A percentile compares a stretch with the other conserved stretches of the same genome.
Evolutionary conservation across 1,140 invertebrate species (phyloP).

Genomic region (Holotrichia oblita): DNA sequence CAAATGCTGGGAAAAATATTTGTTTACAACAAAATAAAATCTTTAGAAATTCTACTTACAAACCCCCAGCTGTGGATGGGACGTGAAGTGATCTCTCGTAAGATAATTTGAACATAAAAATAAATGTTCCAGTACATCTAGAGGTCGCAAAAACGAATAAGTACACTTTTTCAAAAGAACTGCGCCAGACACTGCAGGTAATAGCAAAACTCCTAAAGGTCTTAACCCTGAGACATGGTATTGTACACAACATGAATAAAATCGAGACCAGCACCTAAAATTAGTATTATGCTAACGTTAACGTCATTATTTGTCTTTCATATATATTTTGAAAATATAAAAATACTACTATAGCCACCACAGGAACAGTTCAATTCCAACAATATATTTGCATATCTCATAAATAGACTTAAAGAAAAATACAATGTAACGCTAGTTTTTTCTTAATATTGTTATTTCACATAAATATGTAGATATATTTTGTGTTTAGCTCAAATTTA

Average conservation of each 20-base stretch:
- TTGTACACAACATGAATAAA: constrained; percentile 92
- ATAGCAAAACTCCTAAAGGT: constrained; percentile 72
- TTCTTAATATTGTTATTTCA: too few relatives aligned
- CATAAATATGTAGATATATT: too few relatives aligned
- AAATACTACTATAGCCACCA: too few relatives aligned
- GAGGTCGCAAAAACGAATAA: constrained; percentile 76
- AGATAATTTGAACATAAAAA: constrained; percentile 69
- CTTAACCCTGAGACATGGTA: constrained; percentile 81
- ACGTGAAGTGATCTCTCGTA: constrained; percentile 54
- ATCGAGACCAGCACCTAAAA: constrained; percentile 84
- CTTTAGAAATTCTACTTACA: constrained; percentile 48
- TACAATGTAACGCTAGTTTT: too few relatives aligned
- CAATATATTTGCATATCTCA: too few relatives aligned
- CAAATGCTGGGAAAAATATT: constrained; percentile 59
- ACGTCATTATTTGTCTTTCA: too few relatives aligned
- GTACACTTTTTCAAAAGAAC: constrained; percentile 66
- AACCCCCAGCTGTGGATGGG: constrained; percentile 51
- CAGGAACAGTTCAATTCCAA: too few relatives aligned
- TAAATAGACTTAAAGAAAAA: too few relatives aligned
- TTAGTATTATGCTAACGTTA: too few relatives aligned
- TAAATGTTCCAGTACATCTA: constrained; percentile 79
- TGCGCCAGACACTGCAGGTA: constrained; percentile 66
- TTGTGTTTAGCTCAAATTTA: too few relatives aligned
- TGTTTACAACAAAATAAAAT: not conserved
- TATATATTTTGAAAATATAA: too few relatives aligned